Base-by-base conservation (phyloP, 1,140 invertebrate species). In the Bombus consobrinus region DNA sequence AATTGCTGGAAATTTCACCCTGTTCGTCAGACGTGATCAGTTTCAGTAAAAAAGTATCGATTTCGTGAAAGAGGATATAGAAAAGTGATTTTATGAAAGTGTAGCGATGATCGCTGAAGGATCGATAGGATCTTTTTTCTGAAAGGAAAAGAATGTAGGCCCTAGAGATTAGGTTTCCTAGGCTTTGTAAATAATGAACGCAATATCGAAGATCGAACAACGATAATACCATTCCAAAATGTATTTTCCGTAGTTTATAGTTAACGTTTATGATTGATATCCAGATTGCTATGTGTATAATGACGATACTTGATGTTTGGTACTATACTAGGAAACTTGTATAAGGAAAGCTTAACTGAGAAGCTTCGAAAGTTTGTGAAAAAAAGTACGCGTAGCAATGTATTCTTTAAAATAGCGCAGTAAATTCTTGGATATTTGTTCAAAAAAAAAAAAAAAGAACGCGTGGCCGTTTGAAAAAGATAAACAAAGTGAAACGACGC, bases 31-130 rank as follows among this genome's bases (percentile, higher is more conserved):
- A 22, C 28, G 25, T 6, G 39, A 32, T 9, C 64, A 32, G 12
- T 28, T 64, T 15, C 39, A 22, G 39, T 2, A 5, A 32, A 73
- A 62, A 81, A 64, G 69, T 81, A 81, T 81, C 80, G 69, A 34
- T 81, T 81, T 73, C 72, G 53, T 18, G 34, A 43, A 80, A 80
- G 85, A 84, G 85, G 83, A 87, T 81, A 83, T 88, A 81, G 87
- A n/a, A 86, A 72, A 86, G 79, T 83, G 85, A 79, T 90, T 87
- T 84, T 57, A 1, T 12, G 47, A 81, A 28, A n/a, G 47, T 39
- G 69, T 73, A 81, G 28, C 71, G 69, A 62, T 22, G 22, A 37
- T 22, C 71, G 47, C 43, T 3, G 15, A 62, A 13, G 15, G 28
- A 18, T 37, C 25, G 41, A 28, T 39, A 25, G 3, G 41, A 66